phyloP scores from a whole-genome alignment of 1,140 invertebrate species.

The Lasaia peninsularis region DNA sequence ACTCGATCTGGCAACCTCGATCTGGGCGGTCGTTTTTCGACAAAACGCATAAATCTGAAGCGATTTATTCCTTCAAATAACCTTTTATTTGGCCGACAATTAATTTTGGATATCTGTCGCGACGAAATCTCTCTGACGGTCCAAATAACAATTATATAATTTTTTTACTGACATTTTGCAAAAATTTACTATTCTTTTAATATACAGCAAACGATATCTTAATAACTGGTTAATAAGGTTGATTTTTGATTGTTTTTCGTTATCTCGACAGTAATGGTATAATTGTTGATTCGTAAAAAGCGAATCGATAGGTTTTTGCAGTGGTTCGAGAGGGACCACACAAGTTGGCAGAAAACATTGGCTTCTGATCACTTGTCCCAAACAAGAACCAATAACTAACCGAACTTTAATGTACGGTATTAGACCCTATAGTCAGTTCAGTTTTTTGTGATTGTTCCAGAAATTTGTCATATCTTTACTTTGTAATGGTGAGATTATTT shows the following conservation, averaged over 20 bases:
- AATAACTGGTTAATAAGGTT: slow-evolving; percentile 25
- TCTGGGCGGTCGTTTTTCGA: slow-evolving; percentile 41
- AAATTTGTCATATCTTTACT: too few species aligned
- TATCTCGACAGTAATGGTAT: slow-evolving; percentile 17
- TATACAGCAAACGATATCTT: not conserved
- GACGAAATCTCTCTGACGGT: slow-evolving; percentile 45
- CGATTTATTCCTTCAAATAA: slow-evolving; percentile 34
- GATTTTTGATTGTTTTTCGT: slow-evolving; percentile 18
- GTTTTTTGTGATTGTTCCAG: too few species aligned
- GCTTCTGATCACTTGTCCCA: not conserved
- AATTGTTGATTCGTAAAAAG: slow-evolving; percentile 37
- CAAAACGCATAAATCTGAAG: slow-evolving; percentile 26
- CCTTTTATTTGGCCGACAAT: slow-evolving; percentile 43
- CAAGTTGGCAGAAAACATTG: slow-evolving; percentile 32
- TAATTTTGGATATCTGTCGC: slow-evolving; percentile 45
- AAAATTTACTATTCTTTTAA: slow-evolving; percentile 5
- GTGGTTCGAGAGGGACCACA: slow-evolving; percentile 35
- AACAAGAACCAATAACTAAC: not conserved
- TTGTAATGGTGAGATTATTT: too few species aligned
- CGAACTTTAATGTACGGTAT: not conserved
- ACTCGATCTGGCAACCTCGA: not conserved
- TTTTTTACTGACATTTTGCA: slow-evolving; percentile 30
- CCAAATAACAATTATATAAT: slow-evolving; percentile 40
- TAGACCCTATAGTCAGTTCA: not conserved
- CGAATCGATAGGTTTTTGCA: slow-evolving; percentile 43